Evolutionary conservation across 1,140 invertebrate species (phyloP), one percentile per base, ranked within the genome.

Genomic region (Drosophila repleta): DNA sequence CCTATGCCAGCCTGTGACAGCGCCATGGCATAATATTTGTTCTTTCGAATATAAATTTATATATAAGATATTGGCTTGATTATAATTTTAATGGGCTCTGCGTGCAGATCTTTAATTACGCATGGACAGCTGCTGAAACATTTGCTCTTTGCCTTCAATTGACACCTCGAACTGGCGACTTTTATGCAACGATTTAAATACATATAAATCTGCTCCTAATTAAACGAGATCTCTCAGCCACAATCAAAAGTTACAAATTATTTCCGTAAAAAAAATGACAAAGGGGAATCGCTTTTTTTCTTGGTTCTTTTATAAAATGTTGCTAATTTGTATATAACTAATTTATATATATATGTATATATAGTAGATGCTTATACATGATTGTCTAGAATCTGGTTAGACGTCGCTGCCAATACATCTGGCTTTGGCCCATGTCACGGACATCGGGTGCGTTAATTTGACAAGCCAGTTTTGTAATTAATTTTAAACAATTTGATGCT

Each of bases 51-150:
- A 13, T 24, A 2, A 3, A 3, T 24, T 24, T 24, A 24, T 24
- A 24, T 29, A 29, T 29, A 29, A 29, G 7, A 8, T 1, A 5
- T 2, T 0, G 39, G 15, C n/a, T 76, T 79, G 64, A 88, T 88
- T 87, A 70, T 52, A 88, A 88, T 87, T 83, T 87, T 88, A 87
- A 87, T 83, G 46, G 72, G 21, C 46, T 43, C 62, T 73, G 75
- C 83, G 83, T 87, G 83, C 70, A 51, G 62, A 51, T 68, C 61
- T 87, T 87, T 87, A 88, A 88, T 88, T 87, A 88, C 39, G 24
- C 6, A 70, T 56, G 75, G 74, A 78, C 71, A 85, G 35, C 3
- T 63, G 24, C 8, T 29, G 48, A 37, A 57, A 53, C 56, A 73
- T 61, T 52, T 57, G 20, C 45, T 52, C 51, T 26, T 52, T 46